These are phyloP conservation scores for Rhabdornis inornatus DNA, from an alignment of 2,113 vertebrate genomes.

Conservation along the genomic window DNA sequence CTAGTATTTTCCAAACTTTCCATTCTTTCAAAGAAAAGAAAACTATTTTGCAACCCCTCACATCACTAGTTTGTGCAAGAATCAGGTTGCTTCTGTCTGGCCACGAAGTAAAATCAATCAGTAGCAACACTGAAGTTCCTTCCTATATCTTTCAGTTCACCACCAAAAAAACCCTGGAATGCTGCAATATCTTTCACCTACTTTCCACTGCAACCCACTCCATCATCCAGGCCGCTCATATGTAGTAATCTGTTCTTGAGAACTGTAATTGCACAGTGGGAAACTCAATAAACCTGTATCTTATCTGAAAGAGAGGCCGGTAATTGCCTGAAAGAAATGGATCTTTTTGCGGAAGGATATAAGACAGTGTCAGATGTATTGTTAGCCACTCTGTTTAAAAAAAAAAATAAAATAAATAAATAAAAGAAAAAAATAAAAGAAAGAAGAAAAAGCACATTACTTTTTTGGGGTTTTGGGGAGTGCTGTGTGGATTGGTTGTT, in stretches of 20 bases:
- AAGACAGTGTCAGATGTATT: not conserved
- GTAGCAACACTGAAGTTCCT: not conserved
- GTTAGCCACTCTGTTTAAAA: not conserved
- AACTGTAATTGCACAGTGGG: constrained; percentile 11
- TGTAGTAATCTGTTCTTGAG: not conserved
- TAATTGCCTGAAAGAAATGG: constrained; percentile 44
- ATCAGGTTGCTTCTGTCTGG: not conserved
- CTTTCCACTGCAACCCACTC: not conserved
- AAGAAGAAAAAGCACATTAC: no score
- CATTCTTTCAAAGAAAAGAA: no score
- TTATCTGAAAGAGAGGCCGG: constrained; percentile 3
- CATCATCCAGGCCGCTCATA: not conserved
- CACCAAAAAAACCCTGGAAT: not conserved
- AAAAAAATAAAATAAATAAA: no score
- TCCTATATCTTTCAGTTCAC: not conserved
- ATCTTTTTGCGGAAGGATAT: not conserved
- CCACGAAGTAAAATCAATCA: not conserved
- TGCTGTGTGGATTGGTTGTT: not conserved
- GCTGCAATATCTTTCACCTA: not conserved
- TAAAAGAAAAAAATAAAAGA: no score
- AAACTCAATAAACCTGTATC: constrained; percentile 42
- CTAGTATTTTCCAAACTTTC: not conserved
- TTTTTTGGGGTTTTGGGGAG: not conserved
- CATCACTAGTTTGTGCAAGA: not conserved
- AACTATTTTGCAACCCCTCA: not conserved